phyloP scores from a whole-genome alignment of 2,113 vertebrate genomes.

The Oncorhynchus nerka region DNA sequence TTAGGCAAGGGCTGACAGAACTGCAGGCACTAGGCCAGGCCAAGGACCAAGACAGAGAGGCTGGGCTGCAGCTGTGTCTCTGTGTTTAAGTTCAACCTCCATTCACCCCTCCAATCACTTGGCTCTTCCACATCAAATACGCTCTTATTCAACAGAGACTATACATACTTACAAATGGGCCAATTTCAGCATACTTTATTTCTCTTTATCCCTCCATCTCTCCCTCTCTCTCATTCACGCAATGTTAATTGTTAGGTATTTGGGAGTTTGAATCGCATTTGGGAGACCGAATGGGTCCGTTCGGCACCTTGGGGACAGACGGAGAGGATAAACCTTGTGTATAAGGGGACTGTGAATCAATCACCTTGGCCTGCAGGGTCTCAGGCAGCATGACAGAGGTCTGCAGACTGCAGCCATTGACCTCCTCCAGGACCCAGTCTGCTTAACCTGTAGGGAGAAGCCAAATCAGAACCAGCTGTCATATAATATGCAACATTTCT shows the following conservation, averaged over 20 bases:
- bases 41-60: constrained; percentile 50
- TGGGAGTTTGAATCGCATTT: neutral
- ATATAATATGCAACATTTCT: constrained; percentile 33
- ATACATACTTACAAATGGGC: neutral
- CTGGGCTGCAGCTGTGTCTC: constrained; percentile 68
- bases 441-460: neutral
- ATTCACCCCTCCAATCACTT: constrained; percentile 11
- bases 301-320: neutral
- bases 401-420: constrained; percentile 12
- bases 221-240: neutral
- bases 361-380: neutral
- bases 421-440: neutral
- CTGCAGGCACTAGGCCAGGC: constrained; percentile 10
- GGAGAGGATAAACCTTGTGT: neutral
- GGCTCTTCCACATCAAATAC: constrained; percentile 44
- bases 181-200: no score
- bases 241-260: neutral
- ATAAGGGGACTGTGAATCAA: neutral
- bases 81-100: constrained; percentile 48
- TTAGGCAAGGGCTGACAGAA: constrained; percentile 18
- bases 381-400: constrained; percentile 18
- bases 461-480: constrained; percentile 40
- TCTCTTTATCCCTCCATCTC: neutral
- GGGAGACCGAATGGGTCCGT: neutral
- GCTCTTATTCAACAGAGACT: constrained; percentile 30